Percentiles rank a stretch among this genome's conserved stretches.
These are phyloP conservation scores for Myripristis jacobus DNA, from an alignment of 2,797 vertebrate species.

Conservation along the genomic window DNA sequence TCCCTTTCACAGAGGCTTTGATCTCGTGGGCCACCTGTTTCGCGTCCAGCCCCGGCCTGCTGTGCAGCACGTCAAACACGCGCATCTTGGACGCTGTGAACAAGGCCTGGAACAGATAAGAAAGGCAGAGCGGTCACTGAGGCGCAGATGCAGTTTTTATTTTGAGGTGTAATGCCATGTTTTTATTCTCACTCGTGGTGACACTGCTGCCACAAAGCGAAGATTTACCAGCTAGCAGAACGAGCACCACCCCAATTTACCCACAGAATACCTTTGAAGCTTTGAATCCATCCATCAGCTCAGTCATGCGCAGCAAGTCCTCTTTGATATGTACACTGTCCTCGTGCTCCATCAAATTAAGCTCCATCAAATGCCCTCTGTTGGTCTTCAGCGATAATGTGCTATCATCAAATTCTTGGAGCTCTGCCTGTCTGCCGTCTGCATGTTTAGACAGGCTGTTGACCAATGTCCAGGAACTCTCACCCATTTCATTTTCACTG, in stretches of 20 bases:
- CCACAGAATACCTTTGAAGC: conserved; percentile 89
- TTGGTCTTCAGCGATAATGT: conserved; percentile 31
- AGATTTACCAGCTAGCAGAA: neutral
- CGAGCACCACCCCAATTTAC: neutral
- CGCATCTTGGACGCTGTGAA: conserved; percentile 89
- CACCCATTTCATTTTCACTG: conserved; percentile 21
- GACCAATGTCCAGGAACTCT: conserved; percentile 39
- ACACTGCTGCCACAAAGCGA: neutral
- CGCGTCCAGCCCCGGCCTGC: conserved; percentile 70
- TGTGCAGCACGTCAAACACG: conserved; percentile 89
- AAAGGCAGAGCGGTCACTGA: conserved; percentile 2
- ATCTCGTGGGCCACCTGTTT: conserved; percentile 81
- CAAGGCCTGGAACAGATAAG: conserved; percentile 82
- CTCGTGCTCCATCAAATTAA: conserved; percentile 33
- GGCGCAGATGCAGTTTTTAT: neutral
- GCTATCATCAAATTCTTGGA: conserved; percentile 2
- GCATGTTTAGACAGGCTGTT: conserved; percentile 64
- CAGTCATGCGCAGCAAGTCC: conserved; percentile 76
- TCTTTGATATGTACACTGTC: conserved; percentile 45
- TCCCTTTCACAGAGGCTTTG: conserved; percentile 81
- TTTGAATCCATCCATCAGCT: conserved; percentile 91
- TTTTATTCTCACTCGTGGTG: no score
- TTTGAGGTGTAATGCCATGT: neutral
- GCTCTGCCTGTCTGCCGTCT: conserved; percentile 13
- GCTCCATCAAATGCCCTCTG: conserved; percentile 30